A percentile compares a stretch with the other conserved stretches of the same genome.
Evolutionary conservation across 1,140 invertebrate species (phyloP).

Genomic region (Lepeophtheirus salmonis): DNA sequence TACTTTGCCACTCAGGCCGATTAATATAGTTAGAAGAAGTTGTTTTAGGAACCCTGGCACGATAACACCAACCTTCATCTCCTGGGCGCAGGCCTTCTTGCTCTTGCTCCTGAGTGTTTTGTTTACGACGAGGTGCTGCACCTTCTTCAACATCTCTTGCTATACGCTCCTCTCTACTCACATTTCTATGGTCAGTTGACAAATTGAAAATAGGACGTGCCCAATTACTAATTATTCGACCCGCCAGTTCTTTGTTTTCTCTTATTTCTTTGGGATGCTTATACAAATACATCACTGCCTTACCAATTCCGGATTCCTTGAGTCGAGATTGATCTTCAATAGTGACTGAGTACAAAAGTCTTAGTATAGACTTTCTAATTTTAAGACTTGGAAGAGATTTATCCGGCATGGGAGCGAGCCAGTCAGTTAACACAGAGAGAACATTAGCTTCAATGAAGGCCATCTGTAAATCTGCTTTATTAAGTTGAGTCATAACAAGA

Average conservation of each 20-base stretch:
- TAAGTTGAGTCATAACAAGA: conserved; percentile 69
- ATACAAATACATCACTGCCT: conserved; percentile 97
- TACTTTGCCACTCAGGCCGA: conserved; percentile 71
- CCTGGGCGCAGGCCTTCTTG: conserved; percentile 51
- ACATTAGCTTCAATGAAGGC: conserved; percentile 91
- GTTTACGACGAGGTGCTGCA: conserved; percentile 71
- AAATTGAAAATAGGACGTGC: conserved; percentile 88
- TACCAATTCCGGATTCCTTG: conserved; percentile 85
- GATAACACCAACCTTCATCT: conserved; percentile 78
- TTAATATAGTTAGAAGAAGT: conserved; percentile 93
- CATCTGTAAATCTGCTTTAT: conserved; percentile 80
- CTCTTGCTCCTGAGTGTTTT: conserved; percentile 50
- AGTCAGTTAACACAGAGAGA: conserved; percentile 78
- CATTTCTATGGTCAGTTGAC: conserved; percentile 70
- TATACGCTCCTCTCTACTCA: conserved; percentile 45
- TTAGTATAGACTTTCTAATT: conserved; percentile 72
- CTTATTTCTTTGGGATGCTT: conserved; percentile 96
- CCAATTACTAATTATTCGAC: conserved; percentile 88
- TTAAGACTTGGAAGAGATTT: conserved; percentile 75
- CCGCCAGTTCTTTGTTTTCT: conserved; percentile 69
- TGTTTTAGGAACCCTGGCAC: conserved; percentile 81
- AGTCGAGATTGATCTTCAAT: conserved; percentile 52
- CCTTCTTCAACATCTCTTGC: conserved; percentile 36
- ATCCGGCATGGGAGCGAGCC: conserved; percentile 94
- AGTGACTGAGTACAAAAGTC: conserved; percentile 40